These are phyloP conservation scores for Coelinius sp. DNA, from an alignment of 2,888 invertebrate genomes.

Conservation along the genomic window DNA sequence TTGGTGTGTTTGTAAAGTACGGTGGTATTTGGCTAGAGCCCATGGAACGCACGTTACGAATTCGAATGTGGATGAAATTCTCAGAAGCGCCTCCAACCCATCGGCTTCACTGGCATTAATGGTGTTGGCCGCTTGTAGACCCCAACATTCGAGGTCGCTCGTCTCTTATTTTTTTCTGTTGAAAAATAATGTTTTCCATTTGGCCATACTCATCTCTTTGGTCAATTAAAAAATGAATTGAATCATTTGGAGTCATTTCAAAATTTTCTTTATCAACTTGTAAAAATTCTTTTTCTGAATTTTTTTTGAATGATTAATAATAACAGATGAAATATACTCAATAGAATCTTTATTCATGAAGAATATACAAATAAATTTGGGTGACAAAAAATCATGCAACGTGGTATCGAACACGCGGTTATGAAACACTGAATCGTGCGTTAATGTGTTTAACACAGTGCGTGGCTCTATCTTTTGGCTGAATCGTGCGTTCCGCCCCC, in stretches of 20 bases:
- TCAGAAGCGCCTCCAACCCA: slow-evolving; percentile 34
- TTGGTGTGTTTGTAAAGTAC: slow-evolving; percentile 25
- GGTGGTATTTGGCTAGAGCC: slow-evolving; percentile 26
- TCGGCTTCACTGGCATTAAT: slow-evolving; percentile 39
- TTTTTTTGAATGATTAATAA: neutral
- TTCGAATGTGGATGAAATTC: slow-evolving; percentile 43
- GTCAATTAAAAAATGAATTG: neutral
- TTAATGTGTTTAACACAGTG: slow-evolving; percentile 41
- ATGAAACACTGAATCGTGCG: slow-evolving; percentile 35
- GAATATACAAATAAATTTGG: neutral
- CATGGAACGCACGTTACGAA: slow-evolving; percentile 39
- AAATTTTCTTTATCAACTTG: too few species aligned
- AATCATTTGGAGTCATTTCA: too few species aligned
- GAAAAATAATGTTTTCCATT: slow-evolving; percentile 26
- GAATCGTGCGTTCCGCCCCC: slow-evolving; percentile 51
- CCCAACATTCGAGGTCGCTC: slow-evolving; percentile 36
- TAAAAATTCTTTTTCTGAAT: neutral
- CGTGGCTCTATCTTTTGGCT: slow-evolving; percentile 65
- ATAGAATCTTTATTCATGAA: neutral
- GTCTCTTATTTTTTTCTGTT: slow-evolving; percentile 28
- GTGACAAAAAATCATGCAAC: neutral
- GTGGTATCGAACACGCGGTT: slow-evolving; percentile 38
- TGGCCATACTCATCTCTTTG: neutral
- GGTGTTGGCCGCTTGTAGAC: slow-evolving; percentile 35
- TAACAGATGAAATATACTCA: neutral